Evolutionary conservation across 2,113 vertebrate genomes (phyloP).

Genomic region (Apodemus sylvaticus): DNA sequence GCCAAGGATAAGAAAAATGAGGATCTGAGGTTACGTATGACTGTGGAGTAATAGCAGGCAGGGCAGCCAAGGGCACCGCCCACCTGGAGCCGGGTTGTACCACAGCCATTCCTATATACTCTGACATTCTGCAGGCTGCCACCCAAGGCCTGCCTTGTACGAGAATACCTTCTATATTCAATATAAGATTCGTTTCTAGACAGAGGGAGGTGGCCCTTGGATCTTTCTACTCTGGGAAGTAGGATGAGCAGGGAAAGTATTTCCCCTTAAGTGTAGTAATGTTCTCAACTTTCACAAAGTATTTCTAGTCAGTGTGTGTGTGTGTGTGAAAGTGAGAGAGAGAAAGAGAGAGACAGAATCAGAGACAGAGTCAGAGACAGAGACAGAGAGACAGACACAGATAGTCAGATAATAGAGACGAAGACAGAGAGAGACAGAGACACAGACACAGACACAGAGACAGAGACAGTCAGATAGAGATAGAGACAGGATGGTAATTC

Average conservation of each 20-base stretch:
- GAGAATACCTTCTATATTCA: background rate
- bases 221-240: background rate
- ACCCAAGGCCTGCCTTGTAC: background rate
- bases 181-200: background rate
- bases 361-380: no score
- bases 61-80: background rate
- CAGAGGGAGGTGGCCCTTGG: background rate
- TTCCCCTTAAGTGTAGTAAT: background rate
- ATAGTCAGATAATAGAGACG: no score
- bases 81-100: fast-evolving
- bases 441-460: background rate
- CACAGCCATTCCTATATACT: background rate
- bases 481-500: no score
- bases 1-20: background rate
- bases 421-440: background rate
- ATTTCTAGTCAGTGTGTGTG: slow-evolving; percentile 6
- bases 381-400: background rate
- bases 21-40: background rate
- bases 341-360: background rate
- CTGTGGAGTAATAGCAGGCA: background rate
- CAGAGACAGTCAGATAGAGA: background rate
- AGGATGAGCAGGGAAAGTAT: background rate
- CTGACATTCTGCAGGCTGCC: background rate
- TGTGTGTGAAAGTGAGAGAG: background rate
- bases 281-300: background rate